Conservation (phyloP, 2,888 invertebrate genomes). For the Stenodema calcarata region DNA sequence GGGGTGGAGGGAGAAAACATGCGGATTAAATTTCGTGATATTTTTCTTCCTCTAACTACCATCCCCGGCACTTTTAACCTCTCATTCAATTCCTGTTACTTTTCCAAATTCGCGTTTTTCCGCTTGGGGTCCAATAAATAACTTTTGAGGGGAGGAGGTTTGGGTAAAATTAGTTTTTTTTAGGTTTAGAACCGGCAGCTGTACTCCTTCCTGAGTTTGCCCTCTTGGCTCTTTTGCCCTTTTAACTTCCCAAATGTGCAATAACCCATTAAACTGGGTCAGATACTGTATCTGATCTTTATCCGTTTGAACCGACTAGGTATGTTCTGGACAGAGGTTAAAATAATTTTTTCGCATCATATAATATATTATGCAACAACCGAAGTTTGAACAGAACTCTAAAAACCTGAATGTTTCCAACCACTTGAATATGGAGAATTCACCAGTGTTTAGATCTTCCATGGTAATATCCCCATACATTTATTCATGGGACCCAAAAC, state of each 20-base stretch:
- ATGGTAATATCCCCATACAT: too few relatives aligned
- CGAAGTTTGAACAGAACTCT: too few relatives aligned
- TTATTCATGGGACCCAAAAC: too few relatives aligned
- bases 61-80: not conserved
- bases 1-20: not conserved
- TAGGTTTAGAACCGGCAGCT: not conserved
- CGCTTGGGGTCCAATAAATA: constrained; percentile 5
- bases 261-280: too few relatives aligned
- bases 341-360: too few relatives aligned
- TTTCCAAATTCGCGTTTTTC: constrained; percentile 10
- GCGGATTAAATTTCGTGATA: constrained; percentile 33
- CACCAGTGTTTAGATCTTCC: too few relatives aligned
- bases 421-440: too few relatives aligned
- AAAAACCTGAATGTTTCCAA: too few relatives aligned
- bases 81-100: constrained; percentile 29
- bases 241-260: not conserved
- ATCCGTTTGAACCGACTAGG: too few relatives aligned
- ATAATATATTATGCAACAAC: too few relatives aligned
- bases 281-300: too few relatives aligned
- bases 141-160: not conserved
- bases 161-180: not conserved
- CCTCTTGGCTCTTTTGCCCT: not conserved
- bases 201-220: not conserved
- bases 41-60: not conserved
- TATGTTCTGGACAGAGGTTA: too few relatives aligned